Evolutionary conservation across 2,888 invertebrate species (phyloP), one percentile per base, ranked within the genome.

Genomic region (Agrochola litura): DNA sequence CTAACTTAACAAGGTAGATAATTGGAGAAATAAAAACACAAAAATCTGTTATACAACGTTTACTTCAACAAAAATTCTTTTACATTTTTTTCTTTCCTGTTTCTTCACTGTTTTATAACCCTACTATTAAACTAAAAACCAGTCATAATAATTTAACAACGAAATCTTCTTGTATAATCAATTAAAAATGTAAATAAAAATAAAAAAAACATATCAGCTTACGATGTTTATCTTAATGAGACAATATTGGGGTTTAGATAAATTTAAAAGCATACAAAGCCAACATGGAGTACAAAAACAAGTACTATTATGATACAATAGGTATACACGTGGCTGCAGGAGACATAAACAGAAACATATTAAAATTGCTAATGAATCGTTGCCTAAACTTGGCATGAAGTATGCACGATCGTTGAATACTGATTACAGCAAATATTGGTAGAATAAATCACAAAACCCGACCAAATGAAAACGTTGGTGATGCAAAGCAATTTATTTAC

Each of bases 341-440:
- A 87, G 86, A 92, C 91, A 91, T 91, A 93, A 94, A 95, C 94
- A 95, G 93, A 94, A 92, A 82, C 78, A 80, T 75, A 91, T 94
- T 95, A 94, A 94, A 95, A 95, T 95, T 95, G 93, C 93, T 93
- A 95, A 95, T 95, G 93, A 94, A 91, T 86, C 82, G 90, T 93
- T 93, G 91, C 93, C 93, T 94, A 94, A 95, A 95, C 93, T 92
- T 92, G 92, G 93, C 93, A 92, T 93, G 91, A 88, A 92, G 91
- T 87, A 90, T 86, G 88, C 86, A 92, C 93, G 91, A 87, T 87
- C 77, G 81, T 81, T 82, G 95, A 93, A 95, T 95, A 94, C 92
- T 92, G 91, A 95, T 93, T 90, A 91, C 76, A 76, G 77, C 72
- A 76, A 88, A 86, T 77, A 86, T 86, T 82, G 84, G 85, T 71